phyloP scores from a whole-genome alignment of 2,797 vertebrate species.

The Toxotes lorentzi region DNA sequence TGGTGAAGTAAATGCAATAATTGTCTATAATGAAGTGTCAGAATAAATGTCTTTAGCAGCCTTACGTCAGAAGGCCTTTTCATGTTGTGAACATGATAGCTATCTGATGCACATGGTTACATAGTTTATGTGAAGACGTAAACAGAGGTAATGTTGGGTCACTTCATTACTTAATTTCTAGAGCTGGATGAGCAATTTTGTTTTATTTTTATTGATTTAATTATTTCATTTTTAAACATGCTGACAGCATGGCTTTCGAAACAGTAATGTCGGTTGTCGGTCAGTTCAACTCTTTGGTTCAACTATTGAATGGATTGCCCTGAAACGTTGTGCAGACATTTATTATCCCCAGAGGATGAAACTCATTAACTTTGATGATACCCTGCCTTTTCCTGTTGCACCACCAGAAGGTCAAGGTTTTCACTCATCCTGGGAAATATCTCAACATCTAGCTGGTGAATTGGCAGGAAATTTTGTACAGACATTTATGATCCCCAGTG shows the following conservation, averaged over 20 bases:
- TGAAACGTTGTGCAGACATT: background rate
- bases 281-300: background rate
- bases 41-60: background rate
- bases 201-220: background rate
- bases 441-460: background rate
- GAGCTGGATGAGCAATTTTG: background rate
- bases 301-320: background rate
- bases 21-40: background rate
- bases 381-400: background rate
- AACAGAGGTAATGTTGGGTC: background rate
- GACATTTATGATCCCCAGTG: background rate
- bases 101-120: background rate
- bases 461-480: background rate
- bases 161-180: background rate
- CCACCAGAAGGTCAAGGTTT: background rate
- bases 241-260: background rate
- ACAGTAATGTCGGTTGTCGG: background rate
- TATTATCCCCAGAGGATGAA: background rate
- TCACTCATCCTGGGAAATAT: background rate
- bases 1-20: background rate
- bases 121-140: background rate
- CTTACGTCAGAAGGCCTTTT: background rate
- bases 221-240: background rate
- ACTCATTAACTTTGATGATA: background rate
- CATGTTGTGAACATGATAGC: constrained; percentile 3